phyloP scores from a whole-genome alignment of 2,888 invertebrate species.

The Sialis fuliginosa region DNA sequence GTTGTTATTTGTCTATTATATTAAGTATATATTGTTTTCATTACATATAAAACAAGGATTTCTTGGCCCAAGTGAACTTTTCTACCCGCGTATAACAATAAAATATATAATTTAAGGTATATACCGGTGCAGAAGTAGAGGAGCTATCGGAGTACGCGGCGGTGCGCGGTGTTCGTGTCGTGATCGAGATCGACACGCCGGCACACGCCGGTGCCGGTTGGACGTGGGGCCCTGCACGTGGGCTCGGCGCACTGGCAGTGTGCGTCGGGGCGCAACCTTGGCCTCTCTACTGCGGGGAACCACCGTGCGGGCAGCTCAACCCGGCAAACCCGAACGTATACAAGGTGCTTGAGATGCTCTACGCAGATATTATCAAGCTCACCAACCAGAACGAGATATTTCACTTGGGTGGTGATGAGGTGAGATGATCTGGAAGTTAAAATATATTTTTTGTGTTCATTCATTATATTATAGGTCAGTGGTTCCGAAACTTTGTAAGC shows the following conservation, averaged over 20 bases:
- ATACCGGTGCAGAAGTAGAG: constrained; percentile 49
- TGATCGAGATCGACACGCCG: constrained; percentile 83
- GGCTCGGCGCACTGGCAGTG: constrained; percentile 59
- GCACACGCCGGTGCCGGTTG: constrained; percentile 79
- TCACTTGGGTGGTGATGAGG: constrained; percentile 72
- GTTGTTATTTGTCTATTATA: no score
- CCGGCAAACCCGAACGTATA: constrained; percentile 65
- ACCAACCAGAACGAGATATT: constrained; percentile 63
- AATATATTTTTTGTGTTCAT: no score
- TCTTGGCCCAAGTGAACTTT: no score
- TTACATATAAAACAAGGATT: no score
- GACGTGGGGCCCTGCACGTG: constrained; percentile 62
- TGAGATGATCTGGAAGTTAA: constrained; percentile 16
- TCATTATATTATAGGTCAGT: no score
- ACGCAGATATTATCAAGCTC: constrained; percentile 52
- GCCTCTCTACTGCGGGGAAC: constrained; percentile 66
- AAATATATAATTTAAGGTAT: constrained; percentile 32
- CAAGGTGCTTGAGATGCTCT: constrained; percentile 51
- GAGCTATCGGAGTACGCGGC: constrained; percentile 60
- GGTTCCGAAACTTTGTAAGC: no score
- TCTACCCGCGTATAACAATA: no score
- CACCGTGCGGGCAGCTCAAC: constrained; percentile 74
- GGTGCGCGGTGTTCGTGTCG: constrained; percentile 66
- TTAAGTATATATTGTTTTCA: no score
- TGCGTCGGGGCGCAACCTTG: constrained; percentile 70